Evolutionary conservation across 2,888 invertebrate species (phyloP).

Genomic region (Ophion slaviceki): DNA sequence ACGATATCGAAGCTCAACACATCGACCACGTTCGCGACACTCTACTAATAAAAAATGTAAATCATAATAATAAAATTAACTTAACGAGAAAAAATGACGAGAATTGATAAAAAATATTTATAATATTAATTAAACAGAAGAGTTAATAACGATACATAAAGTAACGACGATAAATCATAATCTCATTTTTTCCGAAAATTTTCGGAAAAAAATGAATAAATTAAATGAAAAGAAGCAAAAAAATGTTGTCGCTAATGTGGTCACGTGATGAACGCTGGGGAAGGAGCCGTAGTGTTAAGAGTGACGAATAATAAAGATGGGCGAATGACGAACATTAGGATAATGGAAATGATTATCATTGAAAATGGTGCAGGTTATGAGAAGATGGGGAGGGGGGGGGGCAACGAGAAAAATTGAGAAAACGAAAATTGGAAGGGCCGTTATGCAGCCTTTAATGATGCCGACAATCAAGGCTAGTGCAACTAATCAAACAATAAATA

Average conservation of each 20-base stretch:
- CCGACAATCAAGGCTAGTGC: slow-evolving; percentile 84
- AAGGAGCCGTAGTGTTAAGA: slow-evolving; percentile 6
- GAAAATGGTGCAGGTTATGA: not conserved
- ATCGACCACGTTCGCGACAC: slow-evolving; percentile 54
- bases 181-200: slow-evolving; percentile 14
- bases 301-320: not conserved
- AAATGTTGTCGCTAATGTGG: slow-evolving; percentile 48
- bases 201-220: slow-evolving; percentile 3
- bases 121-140: not conserved
- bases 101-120: slow-evolving; percentile 31
- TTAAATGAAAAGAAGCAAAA: not conserved
- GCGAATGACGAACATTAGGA: slow-evolving; percentile 13
- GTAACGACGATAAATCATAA: slow-evolving; percentile 3
- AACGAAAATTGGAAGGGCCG: slow-evolving; percentile 70
- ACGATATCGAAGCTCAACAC: slow-evolving; percentile 42
- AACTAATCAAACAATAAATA: slow-evolving; percentile 83
- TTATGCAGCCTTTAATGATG: slow-evolving; percentile 81
- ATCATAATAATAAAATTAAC: slow-evolving; percentile 4
- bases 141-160: slow-evolving; percentile 10
- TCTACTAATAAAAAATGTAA: slow-evolving; percentile 5
- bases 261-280: slow-evolving; percentile 34
- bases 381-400: slow-evolving; percentile 11
- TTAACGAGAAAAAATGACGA: slow-evolving; percentile 24
- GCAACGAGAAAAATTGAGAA: slow-evolving; percentile 18
- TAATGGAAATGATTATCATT: not conserved